A percentile compares a stretch with the other conserved stretches of the same genome.
Evolutionary conservation across 2,888 invertebrate genomes (phyloP).

Genomic region (Galerucella pusilla): DNA sequence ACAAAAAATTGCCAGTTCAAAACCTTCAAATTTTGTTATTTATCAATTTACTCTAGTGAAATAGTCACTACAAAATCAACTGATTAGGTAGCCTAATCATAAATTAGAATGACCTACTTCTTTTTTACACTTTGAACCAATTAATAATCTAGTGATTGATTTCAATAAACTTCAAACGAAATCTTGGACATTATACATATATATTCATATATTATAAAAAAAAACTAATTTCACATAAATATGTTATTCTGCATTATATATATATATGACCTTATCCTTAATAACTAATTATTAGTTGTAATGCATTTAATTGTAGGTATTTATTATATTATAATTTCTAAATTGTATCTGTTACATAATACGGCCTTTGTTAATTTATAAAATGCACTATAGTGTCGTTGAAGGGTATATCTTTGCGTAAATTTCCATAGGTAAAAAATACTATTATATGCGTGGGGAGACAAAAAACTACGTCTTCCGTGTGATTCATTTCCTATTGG

Average conservation of each 20-base stretch:
- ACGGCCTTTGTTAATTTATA: background rate
- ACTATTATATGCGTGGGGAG: too few species aligned
- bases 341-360: background rate
- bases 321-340: background rate
- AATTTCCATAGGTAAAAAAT: too few species aligned
- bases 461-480: too few species aligned
- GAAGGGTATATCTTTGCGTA: background rate
- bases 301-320: background rate
- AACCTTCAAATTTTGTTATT: too few species aligned
- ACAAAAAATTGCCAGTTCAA: too few species aligned
- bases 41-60: too few species aligned
- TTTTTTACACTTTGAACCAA: background rate
- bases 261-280: constrained; percentile 22
- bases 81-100: background rate
- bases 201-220: background rate
- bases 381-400: background rate
- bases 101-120: background rate
- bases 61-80: too few species aligned
- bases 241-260: background rate
- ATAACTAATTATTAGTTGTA: constrained; percentile 4
- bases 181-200: background rate
- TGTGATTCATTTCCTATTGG: too few species aligned
- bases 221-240: background rate
- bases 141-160: background rate
- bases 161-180: background rate